phyloP scores from a whole-genome alignment of 2,888 invertebrate species.

The Drosophila glabriapex region DNA sequence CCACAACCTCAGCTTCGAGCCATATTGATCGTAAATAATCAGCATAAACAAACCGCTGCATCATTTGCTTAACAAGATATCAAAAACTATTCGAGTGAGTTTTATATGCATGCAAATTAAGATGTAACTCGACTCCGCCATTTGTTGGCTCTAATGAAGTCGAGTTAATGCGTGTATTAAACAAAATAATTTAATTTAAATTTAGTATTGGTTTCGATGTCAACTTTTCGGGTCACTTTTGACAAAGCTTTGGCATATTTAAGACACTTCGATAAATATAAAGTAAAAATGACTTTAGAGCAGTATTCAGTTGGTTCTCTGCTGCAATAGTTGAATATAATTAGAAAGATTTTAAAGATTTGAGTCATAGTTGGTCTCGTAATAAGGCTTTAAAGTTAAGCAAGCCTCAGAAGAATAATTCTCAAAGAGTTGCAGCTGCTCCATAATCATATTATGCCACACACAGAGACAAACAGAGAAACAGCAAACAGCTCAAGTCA shows the following conservation, averaged over 20 bases:
- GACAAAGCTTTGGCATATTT: not conserved
- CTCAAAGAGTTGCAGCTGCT: conserved; percentile 2
- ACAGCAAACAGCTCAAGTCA: conserved; percentile 1
- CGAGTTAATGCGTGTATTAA: not conserved
- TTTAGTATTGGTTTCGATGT: not conserved
- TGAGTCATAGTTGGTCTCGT: not conserved
- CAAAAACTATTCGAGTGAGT: conserved; percentile 33
- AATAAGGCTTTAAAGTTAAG: not conserved
- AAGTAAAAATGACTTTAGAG: not conserved
- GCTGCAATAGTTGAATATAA: not conserved
- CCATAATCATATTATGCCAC: not conserved
- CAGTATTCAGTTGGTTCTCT: not conserved
- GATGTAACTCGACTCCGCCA: conserved; percentile 42
- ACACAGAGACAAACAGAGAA: not conserved
- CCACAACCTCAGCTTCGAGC: conserved; percentile 5
- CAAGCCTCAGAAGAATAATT: not conserved
- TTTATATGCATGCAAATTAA: conserved; percentile 52
- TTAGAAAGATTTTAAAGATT: no score
- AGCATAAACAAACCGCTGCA: conserved; percentile 22
- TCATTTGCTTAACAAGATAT: conserved; percentile 37
- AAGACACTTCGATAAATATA: no score
- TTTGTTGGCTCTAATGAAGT: conserved; percentile 19
- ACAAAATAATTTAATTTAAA: not conserved
- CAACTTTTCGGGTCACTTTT: not conserved
- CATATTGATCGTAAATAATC: conserved; percentile 55